Conservation (phyloP, 2,113 vertebrate species). For the Sialia sialis region DNA sequence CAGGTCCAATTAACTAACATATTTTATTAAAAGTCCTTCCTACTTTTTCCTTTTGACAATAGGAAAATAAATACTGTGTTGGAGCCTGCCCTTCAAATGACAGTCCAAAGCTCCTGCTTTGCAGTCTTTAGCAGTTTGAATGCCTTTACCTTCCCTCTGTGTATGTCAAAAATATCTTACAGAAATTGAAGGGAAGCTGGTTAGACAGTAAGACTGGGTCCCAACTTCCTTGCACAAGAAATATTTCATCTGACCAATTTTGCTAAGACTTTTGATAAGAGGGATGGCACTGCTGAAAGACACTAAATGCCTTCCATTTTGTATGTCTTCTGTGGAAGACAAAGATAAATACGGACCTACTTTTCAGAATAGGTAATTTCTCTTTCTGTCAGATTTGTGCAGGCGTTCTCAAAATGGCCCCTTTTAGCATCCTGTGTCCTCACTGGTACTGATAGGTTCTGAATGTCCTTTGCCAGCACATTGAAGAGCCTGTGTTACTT, state of each 20-base stretch:
- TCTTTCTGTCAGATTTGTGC: not conserved
- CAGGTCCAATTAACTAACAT: constrained; percentile 58
- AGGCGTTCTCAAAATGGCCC: not conserved
- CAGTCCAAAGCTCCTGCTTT: not conserved
- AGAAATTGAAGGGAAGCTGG: not conserved
- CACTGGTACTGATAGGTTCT: not conserved
- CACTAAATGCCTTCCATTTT: not conserved
- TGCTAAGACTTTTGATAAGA: not conserved
- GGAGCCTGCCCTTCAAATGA: not conserved
- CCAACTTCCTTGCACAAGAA: not conserved
- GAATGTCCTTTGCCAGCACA: not conserved
- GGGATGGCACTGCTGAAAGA: not conserved
- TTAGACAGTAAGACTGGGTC: not conserved
- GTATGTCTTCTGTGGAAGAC: not conserved
- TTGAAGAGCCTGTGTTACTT: not conserved
- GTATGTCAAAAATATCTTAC: not conserved
- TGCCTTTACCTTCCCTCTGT: not conserved
- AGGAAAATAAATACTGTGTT: not conserved
- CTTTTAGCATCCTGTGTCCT: not conserved
- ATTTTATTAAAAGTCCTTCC: constrained; percentile 1
- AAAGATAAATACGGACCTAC: not conserved
- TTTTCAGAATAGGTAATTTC: not conserved
- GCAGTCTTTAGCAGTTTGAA: not conserved
- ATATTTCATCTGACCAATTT: not conserved
- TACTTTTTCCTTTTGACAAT: not conserved